Percentiles rank a stretch among this genome's conserved stretches.
Conservation (phyloP, 2,888 invertebrate genomes). For the Phaedon cochleariae region DNA sequence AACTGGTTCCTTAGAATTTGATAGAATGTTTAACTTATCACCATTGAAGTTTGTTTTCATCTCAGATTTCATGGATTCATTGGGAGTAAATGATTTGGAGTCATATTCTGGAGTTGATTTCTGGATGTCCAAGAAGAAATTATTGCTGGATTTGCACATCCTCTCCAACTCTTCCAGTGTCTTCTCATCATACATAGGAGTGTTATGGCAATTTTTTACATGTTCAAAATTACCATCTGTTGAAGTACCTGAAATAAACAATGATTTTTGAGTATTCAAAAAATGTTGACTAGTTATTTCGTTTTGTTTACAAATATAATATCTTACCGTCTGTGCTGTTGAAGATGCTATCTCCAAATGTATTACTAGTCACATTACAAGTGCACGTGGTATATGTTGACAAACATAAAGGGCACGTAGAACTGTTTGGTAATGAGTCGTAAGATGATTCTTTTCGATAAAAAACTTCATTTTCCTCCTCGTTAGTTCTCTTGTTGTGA, state of each 20-base stretch:
- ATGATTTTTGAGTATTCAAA: not conserved
- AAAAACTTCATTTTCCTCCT: constrained; percentile 53
- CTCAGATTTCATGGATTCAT: constrained; percentile 24
- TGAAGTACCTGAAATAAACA: constrained; percentile 38
- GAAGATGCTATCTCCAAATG: constrained; percentile 40
- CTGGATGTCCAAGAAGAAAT: constrained; percentile 36
- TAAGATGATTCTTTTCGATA: constrained; percentile 40
- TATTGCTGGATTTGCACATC: constrained; percentile 28
- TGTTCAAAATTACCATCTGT: constrained; percentile 36
- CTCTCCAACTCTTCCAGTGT: constrained; percentile 20
- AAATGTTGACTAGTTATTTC: constrained; percentile 13
- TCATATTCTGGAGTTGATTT: constrained; percentile 39
- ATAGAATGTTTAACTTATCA: constrained; percentile 34
- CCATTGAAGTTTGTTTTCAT: constrained; percentile 29
- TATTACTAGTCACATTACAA: constrained; percentile 43
- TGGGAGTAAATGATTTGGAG: constrained; percentile 37
- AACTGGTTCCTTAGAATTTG: constrained; percentile 23
- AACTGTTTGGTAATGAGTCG: constrained; percentile 27
- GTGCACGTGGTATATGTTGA: constrained; percentile 41
- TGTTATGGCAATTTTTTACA: constrained; percentile 39
- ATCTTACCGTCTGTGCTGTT: constrained; percentile 44
- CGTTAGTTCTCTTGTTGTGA: constrained; percentile 45
- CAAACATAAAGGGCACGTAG: constrained; percentile 42
- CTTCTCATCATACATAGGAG: constrained; percentile 26
- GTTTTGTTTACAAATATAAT: constrained; percentile 39